Conservation (phyloP, 2,797 vertebrate genomes). For the Poliocrania exsul region DNA sequence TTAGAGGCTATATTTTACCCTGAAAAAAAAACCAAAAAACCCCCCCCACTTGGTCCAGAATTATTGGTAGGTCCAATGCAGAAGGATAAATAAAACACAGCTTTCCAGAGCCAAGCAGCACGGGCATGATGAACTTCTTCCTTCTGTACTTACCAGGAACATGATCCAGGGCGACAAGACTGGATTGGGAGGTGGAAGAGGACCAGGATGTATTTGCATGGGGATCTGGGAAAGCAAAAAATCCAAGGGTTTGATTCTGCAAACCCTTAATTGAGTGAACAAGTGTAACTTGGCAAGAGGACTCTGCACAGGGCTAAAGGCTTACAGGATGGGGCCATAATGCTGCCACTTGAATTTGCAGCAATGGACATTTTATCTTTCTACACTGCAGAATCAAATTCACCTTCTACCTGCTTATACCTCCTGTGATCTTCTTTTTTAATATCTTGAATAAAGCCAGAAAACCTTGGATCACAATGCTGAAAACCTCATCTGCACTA, state of each 20-base stretch:
- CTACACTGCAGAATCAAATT: not conserved
- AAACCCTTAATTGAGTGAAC: slow-evolving; percentile 25
- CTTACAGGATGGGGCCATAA: not conserved
- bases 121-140: slow-evolving; percentile 13
- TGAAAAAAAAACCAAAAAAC: rapidly evolving
- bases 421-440: not conserved
- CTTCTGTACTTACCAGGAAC: slow-evolving; percentile 67
- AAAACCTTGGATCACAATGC: not conserved
- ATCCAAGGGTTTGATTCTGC: slow-evolving; percentile 58
- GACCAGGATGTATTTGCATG: slow-evolving; percentile 71
- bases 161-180: slow-evolving; percentile 70
- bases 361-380: not conserved
- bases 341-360: not conserved
- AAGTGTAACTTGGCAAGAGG: not conserved
- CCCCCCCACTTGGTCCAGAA: not conserved
- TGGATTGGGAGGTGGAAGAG: slow-evolving; percentile 72
- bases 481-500: not conserved
- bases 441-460: not conserved
- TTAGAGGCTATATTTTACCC: not conserved
- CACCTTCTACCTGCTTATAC: not conserved
- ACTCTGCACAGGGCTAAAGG: not conserved
- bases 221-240: slow-evolving; percentile 70
- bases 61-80: not conserved
- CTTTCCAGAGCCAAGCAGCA: slow-evolving; percentile 13
- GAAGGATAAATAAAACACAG: slow-evolving; percentile 18